phyloP scores from a whole-genome alignment of 2,888 invertebrate species.

The Strigamia maritima region DNA sequence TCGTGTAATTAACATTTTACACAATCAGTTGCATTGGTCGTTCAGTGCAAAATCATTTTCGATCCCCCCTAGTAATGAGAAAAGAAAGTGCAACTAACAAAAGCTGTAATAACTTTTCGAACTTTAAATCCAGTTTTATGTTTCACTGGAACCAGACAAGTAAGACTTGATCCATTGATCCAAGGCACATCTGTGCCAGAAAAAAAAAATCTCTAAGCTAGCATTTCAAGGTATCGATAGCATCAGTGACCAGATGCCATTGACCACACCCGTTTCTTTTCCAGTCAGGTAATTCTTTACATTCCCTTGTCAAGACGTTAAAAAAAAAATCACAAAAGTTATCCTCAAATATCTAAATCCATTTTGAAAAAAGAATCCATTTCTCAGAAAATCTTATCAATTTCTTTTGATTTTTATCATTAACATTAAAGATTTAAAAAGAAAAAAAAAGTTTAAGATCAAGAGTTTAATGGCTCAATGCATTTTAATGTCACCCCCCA shows the following conservation, averaged over 20 bases:
- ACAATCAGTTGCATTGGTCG: no score
- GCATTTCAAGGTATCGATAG: slow-evolving; percentile 9
- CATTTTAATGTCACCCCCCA: neutral
- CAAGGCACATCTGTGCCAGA: slow-evolving; percentile 20
- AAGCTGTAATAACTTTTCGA: neutral
- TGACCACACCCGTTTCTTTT: neutral
- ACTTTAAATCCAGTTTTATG: slow-evolving; percentile 21
- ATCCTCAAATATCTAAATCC: no score
- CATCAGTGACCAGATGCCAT: slow-evolving; percentile 26
- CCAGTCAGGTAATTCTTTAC: neutral
- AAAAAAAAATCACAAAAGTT: neutral
- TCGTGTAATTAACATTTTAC: no score
- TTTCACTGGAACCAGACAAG: slow-evolving; percentile 8
- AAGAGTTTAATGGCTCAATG: neutral
- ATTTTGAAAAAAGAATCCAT: no score
- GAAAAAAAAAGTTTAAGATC: neutral
- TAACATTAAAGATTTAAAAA: neutral
- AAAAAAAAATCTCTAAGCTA: neutral
- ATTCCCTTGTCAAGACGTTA: neutral
- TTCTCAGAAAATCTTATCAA: neutral
- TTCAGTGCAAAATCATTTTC: neutral
- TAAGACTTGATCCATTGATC: slow-evolving; percentile 23
- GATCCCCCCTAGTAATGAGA: neutral
- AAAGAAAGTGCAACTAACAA: neutral
- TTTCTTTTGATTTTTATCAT: neutral